phyloP scores from a whole-genome alignment of 1,140 invertebrate genomes.

The Heterodera schachtii region DNA sequence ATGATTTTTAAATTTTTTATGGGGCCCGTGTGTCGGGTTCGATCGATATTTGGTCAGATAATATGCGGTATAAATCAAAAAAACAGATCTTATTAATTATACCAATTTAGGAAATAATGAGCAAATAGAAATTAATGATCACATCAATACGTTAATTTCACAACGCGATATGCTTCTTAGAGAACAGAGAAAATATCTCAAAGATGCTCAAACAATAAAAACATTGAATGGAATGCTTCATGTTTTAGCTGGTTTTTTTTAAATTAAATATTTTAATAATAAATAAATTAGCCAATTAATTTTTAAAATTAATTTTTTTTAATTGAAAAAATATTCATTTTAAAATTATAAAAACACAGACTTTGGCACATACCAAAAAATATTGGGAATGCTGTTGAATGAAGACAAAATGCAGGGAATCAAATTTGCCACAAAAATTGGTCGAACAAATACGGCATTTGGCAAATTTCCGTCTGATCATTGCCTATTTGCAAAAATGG shows the following conservation, averaged over 20 bases:
- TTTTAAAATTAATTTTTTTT: too few species aligned
- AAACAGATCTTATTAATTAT: too few species aligned
- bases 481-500: background rate
- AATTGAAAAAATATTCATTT: too few species aligned
- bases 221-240: background rate
- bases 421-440: background rate
- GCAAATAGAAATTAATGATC: too few species aligned
- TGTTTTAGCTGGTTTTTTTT: background rate
- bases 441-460: background rate
- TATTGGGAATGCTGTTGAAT: background rate
- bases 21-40: too few species aligned
- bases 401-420: background rate
- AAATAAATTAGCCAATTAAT: too few species aligned
- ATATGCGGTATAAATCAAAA: too few species aligned
- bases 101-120: too few species aligned
- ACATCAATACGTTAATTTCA: too few species aligned
- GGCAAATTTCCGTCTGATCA: background rate
- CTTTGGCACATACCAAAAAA: background rate
- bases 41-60: too few species aligned
- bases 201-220: background rate
- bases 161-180: background rate
- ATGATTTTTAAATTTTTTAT: too few species aligned
- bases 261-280: too few species aligned
- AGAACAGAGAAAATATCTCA: background rate
- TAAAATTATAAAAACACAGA: background rate